Base-by-base conservation (phyloP, 2,113 vertebrate genomes). In the Cyphomyrus plagiostoma region DNA sequence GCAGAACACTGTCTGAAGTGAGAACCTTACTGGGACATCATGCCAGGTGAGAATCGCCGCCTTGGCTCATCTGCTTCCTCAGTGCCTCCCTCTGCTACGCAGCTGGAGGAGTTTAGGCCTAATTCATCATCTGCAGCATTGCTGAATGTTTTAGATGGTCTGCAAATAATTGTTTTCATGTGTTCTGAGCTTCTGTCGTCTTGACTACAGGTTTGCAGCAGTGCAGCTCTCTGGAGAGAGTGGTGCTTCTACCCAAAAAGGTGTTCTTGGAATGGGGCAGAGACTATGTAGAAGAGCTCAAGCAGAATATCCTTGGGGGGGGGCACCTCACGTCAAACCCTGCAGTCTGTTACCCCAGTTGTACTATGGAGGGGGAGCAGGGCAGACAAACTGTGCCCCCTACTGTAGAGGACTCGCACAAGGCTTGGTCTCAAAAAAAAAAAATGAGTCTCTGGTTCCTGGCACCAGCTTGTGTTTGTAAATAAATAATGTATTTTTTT, bases 401-500 rank as follows among this genome's bases (percentile, higher is more conserved):
- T 30, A 13, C 62, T 10, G 10, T 70, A 70, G 23, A 66, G 62
- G n/a, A 70, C 62, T 30, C 10, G 62, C 62, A 70, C n/a, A 30
- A 45, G 3, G 23, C 46, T 70, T 4, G 35, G 15, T 30, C 62
- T 30, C 42, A n/a, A 4, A 83, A 83, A 23, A 42, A 82, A 82
- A 45, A 46, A 52, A 46, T 0, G 3, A 50, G 46, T n/a, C n/a
- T 26, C 83, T 86, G 11, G 45, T 49, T 50, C 23, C 10, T 58
- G 83, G 52, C 89, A 84, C 74, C 74, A 49, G 88, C 80, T 83
- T 89, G 56, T 50, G 50, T 39, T 93, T 42, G 90, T 93, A 93
- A 90, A 93, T 92, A 93, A 90, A 93, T 92, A 93, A 90, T 92
- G 90, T 92, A 89, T 88, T 90, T 89, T 11, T 39, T 80, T 77